These are phyloP conservation scores for Anisognathus igniventris DNA, from an alignment of 2,797 vertebrate species.

Conservation along the genomic window DNA sequence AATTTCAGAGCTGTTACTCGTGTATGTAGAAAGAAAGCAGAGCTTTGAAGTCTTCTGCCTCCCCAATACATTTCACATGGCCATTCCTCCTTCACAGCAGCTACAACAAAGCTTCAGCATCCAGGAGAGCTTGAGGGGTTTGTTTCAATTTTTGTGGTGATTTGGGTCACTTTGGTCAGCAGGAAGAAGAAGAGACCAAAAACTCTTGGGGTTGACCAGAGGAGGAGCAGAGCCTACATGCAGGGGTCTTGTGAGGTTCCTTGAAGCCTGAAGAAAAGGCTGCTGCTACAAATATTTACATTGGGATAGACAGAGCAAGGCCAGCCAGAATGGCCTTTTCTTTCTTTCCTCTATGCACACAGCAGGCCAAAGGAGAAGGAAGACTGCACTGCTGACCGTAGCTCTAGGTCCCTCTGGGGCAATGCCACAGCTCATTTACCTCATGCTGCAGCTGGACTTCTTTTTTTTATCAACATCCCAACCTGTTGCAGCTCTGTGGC, in stretches of 20 bases:
- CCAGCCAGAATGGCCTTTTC: neutral
- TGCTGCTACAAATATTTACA: neutral
- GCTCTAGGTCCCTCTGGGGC: neutral
- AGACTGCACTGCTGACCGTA: neutral
- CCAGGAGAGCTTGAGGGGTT: neutral
- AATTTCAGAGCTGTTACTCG: neutral
- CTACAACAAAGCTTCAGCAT: neutral
- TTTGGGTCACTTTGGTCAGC: neutral
- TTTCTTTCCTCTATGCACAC: neutral
- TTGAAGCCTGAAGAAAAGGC: neutral
- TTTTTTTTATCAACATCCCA: neutral
- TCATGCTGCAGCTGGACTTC: neutral
- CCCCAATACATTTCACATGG: neutral
- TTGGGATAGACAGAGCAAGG: neutral
- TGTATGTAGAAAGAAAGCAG: neutral
- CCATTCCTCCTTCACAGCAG: neutral
- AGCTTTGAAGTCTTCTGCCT: neutral
- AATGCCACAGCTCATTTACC: constrained; percentile 51
- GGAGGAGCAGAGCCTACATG: neutral
- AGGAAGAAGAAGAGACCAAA: neutral
- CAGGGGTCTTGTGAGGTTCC: neutral
- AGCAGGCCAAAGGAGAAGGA: neutral
- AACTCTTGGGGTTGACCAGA: neutral
- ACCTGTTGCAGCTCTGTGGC: neutral
- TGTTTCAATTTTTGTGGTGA: neutral